Evolutionary conservation across 2,888 invertebrate genomes (phyloP).

Genomic region (Ormyrus labotus): DNA sequence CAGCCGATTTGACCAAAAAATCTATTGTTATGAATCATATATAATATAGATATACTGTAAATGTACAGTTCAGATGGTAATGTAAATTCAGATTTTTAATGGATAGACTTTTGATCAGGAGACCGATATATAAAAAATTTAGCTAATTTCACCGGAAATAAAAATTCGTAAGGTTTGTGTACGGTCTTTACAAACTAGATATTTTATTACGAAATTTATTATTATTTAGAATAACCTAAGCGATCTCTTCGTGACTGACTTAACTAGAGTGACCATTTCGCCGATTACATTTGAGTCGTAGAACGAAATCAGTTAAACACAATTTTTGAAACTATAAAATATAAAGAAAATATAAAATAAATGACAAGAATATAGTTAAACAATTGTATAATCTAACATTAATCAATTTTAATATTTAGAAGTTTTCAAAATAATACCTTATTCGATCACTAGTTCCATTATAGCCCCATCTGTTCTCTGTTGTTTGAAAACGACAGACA

Average conservation of each 20-base stretch:
- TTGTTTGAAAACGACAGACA: slow-evolving; percentile 84
- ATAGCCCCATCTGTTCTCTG: slow-evolving; percentile 90
- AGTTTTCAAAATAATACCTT: slow-evolving; percentile 74
- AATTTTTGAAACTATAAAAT: slow-evolving; percentile 30
- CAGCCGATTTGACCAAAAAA: no score
- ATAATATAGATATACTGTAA: no score
- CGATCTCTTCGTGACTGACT: neutral
- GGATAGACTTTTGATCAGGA: no score
- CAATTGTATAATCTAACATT: neutral
- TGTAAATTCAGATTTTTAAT: no score
- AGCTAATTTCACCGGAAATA: no score
- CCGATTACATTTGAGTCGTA: neutral
- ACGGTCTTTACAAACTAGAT: no score
- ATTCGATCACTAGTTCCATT: slow-evolving; percentile 89
- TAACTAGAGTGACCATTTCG: neutral
- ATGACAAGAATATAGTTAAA: neutral
- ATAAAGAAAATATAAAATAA: slow-evolving; percentile 5
- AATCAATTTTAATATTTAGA: neutral
- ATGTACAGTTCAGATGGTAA: no score
- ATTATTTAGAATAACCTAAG: no score
- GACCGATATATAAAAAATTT: no score
- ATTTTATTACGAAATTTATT: no score
- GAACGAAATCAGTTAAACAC: neutral
- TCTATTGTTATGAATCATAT: no score
- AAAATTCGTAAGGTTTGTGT: no score